Evolutionary conservation across 2,888 invertebrate genomes (phyloP).

Genomic region (Iselma pallidipennis): DNA sequence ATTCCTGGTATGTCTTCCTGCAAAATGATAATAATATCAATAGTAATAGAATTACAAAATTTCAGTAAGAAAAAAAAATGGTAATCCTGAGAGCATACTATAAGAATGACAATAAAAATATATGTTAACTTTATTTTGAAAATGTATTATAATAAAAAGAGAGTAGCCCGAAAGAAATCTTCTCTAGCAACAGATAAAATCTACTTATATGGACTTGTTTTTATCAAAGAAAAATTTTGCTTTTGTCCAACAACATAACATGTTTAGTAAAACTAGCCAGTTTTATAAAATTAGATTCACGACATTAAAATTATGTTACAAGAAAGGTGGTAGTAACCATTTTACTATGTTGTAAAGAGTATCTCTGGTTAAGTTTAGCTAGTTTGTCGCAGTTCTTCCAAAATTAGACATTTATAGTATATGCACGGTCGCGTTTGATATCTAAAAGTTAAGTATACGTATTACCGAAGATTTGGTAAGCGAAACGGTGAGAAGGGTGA

Average conservation of each 20-base stretch:
- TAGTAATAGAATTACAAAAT: neutral
- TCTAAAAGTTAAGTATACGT: constrained; percentile 2
- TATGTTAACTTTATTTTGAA: neutral
- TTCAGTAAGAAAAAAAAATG: neutral
- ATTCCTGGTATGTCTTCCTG: constrained; percentile 54
- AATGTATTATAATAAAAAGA: neutral
- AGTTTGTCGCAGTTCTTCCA: neutral
- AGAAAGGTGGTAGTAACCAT: neutral
- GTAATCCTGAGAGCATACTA: neutral
- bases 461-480: constrained; percentile 4
- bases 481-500: constrained; percentile 1
- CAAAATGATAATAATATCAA: constrained; percentile 28
- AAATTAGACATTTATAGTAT: constrained; percentile 4
- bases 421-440: constrained; percentile 6
- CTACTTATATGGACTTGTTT: neutral
- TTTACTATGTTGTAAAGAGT: neutral
- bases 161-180: neutral
- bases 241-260: neutral
- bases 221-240: neutral
- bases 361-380: neutral
- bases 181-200: neutral
- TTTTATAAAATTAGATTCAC: neutral
- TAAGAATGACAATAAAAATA: neutral
- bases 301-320: neutral
- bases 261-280: neutral